Base-by-base conservation (phyloP, 2,888 invertebrate species). In the Aporophyla nigra region DNA sequence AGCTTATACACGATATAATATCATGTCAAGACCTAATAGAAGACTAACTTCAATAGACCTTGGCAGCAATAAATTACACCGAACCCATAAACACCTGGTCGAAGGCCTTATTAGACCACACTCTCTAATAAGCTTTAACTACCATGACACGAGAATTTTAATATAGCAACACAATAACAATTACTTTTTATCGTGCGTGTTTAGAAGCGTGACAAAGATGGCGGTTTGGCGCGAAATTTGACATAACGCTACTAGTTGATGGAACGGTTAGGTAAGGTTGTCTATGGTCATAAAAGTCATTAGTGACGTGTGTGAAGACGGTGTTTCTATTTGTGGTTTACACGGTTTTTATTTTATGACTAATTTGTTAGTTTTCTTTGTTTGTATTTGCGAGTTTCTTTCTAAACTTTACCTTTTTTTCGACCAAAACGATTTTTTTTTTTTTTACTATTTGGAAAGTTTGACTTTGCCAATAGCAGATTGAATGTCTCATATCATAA, bases 141-240 rank as follows among this genome's bases (percentile, higher is more conserved):
- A 63, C 71, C 82, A 78, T 85, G 84, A 79, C 84, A 78, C 63
- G 56, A 54, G 53, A 70, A 73, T 59, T 80, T 77, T 69, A 69
- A 7, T 66, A 51, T 66, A 51, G 51, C 14, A 66, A 72, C 69
- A 33, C 21, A 49, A 63, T 70, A 71, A 70, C 77, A 81, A 84
- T 78, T 58, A 65, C 24, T 71, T 83, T 78, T 62, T 63, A 83
- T 68, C 66, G 59, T 67, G 76, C 73, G 76, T 82, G 80, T 73
- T 58, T 58, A 51, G 61, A 16, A 81, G 75, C 73, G 80, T 85
- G 80, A 83, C 76, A 59, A 82, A 79, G 74, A 82, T 82, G 83
- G 81, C 78, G 49, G 78, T 54, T 73, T 63, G 72, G 80, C 73
- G 84, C 85, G 85, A 85, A 85, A 83, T 74, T 85, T 85, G 74